Evolutionary conservation across 2,797 vertebrate species (phyloP).

Genomic region (Spinus olivaceus): DNA sequence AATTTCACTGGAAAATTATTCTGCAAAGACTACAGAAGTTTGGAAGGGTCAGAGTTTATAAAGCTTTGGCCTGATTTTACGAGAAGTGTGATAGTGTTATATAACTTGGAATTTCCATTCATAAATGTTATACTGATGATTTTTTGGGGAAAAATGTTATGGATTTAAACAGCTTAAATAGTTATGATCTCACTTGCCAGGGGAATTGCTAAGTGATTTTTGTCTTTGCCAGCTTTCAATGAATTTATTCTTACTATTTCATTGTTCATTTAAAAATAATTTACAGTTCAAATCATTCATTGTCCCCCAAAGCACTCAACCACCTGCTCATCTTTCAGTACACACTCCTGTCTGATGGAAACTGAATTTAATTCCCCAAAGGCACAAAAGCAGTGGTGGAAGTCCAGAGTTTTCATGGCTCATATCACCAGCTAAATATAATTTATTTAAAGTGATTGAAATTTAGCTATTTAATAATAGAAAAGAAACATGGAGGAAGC

Average conservation of each 20-base stretch:
- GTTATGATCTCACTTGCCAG: background rate
- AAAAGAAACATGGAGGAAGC: background rate
- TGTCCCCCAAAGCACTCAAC: background rate
- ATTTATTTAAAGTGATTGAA: slow-evolving; percentile 13
- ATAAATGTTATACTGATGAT: background rate
- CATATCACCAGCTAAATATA: background rate
- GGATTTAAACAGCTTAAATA: background rate
- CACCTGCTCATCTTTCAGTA: background rate
- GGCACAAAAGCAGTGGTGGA: background rate
- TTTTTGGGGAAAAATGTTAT: background rate
- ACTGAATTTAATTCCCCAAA: background rate
- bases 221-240: background rate
- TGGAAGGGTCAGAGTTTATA: background rate
- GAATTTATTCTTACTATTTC: background rate
- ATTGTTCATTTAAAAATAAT: background rate
- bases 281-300: background rate
- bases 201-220: background rate
- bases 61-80: background rate
- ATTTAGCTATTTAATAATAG: background rate
- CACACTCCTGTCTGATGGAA: background rate
- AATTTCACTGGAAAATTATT: background rate
- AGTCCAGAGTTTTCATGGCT: background rate
- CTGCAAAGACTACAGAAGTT: background rate
- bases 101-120: background rate
- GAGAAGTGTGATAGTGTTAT: background rate